These are phyloP conservation scores for Sarcophaga carnaria DNA, from an alignment of 2,888 invertebrate species.

Conservation along the genomic window DNA sequence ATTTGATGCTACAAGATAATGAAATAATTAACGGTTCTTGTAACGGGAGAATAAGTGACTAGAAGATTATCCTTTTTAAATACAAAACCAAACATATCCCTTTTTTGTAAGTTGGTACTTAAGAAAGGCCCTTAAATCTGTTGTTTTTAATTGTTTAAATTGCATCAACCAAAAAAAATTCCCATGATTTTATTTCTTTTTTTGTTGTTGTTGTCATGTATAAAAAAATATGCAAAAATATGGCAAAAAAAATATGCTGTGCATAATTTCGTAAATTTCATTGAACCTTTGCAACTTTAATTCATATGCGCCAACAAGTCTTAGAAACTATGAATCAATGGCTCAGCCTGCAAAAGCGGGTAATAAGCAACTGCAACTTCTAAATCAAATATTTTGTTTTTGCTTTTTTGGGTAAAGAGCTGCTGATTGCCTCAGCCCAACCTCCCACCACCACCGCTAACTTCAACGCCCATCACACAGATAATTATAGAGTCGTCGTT, in stretches of 20 bases:
- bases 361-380: slow-evolving; percentile 4
- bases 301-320: slow-evolving; percentile 80
- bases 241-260: neutral
- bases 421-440: neutral
- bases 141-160: neutral
- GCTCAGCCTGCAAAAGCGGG: neutral
- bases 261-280: slow-evolving; percentile 1
- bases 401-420: too few species aligned
- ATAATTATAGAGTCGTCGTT: slow-evolving; percentile 51
- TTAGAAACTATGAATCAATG: slow-evolving; percentile 58
- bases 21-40: neutral
- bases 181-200: neutral
- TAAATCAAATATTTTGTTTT: slow-evolving; percentile 14
- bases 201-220: neutral
- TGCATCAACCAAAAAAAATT: neutral
- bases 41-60: too few species aligned
- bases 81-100: neutral
- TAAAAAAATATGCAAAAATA: neutral
- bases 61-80: neutral
- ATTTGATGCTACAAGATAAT: neutral
- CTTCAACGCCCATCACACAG: neutral
- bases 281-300: slow-evolving; percentile 72
- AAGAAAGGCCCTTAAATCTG: neutral
- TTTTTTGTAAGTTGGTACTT: too few species aligned
- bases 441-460: neutral